A percentile compares a stretch with the other conserved stretches of the same genome.
Evolutionary conservation across 2,797 vertebrate genomes (phyloP).

Genomic region (Eulemur mongoz): DNA sequence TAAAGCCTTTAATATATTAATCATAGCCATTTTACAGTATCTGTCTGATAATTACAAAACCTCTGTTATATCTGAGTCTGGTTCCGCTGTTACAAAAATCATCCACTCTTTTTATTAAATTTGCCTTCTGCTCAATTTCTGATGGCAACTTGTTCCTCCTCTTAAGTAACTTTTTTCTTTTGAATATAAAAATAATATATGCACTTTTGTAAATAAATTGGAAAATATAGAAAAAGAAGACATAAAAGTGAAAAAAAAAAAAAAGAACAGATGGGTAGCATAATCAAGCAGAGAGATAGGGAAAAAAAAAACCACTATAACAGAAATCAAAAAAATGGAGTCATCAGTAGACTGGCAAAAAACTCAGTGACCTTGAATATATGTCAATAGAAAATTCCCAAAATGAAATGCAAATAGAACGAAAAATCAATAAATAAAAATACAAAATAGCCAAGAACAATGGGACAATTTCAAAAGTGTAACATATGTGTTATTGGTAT

Average conservation of each 20-base stretch:
- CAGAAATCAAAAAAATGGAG: neutral
- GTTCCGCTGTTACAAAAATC: neutral
- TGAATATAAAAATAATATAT: conserved; percentile 24
- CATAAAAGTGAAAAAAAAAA: neutral
- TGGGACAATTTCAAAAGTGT: neutral
- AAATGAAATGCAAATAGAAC: neutral
- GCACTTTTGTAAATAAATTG: neutral
- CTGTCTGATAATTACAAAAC: too few relatives aligned
- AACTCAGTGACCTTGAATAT: neutral
- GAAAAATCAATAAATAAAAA: neutral
- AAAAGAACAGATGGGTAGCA: neutral
- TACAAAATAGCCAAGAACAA: neutral
- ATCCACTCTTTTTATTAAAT: neutral
- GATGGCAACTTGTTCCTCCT: neutral
- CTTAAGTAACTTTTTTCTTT: conserved; percentile 1
- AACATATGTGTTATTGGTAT: neutral
- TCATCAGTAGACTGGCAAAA: neutral
- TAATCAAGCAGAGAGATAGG: neutral
- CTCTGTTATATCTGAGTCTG: too few relatives aligned
- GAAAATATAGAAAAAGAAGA: neutral
- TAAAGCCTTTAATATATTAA: too few relatives aligned
- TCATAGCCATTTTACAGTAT: too few relatives aligned
- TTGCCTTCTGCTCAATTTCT: neutral
- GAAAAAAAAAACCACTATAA: neutral
- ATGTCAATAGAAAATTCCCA: neutral